These are phyloP conservation scores for Phylloscopus trochiloides DNA, from an alignment of 2,113 vertebrate species.

Conservation along the genomic window DNA sequence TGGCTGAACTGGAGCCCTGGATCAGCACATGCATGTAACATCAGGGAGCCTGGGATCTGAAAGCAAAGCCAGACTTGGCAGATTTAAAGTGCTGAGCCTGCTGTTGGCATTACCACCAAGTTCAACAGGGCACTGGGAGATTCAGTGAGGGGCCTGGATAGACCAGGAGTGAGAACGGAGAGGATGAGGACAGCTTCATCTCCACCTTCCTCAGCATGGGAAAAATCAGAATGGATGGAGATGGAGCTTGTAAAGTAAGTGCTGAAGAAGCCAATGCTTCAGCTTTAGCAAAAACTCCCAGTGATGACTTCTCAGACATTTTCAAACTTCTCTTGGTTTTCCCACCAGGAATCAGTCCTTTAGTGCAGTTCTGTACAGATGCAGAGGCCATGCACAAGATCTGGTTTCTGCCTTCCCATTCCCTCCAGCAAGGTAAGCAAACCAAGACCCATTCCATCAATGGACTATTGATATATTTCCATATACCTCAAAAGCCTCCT, in stretches of 20 bases:
- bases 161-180: not conserved
- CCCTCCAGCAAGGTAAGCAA: not conserved
- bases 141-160: not conserved
- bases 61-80: not conserved
- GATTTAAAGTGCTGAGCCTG: not conserved
- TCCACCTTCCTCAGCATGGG: fast-evolving
- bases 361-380: not conserved
- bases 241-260: not conserved
- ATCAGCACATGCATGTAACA: fast-evolving
- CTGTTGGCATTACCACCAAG: fast-evolving
- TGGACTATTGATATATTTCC: too few species aligned
- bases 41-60: not conserved
- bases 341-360: not conserved
- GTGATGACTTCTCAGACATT: not conserved
- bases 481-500: not conserved
- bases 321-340: not conserved
- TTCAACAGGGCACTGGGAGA: not conserved
- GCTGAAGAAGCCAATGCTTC: not conserved
- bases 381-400: not conserved
- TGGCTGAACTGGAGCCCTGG: not conserved
- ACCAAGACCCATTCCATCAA: not conserved
- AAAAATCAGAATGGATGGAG: not conserved
- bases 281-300: not conserved
- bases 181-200: not conserved
- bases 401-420: not conserved